Percentiles rank a stretch among this genome's conserved stretches.
Evolutionary conservation across 2,797 vertebrate species (phyloP).

Genomic region (Coregonus ussuriensis): DNA sequence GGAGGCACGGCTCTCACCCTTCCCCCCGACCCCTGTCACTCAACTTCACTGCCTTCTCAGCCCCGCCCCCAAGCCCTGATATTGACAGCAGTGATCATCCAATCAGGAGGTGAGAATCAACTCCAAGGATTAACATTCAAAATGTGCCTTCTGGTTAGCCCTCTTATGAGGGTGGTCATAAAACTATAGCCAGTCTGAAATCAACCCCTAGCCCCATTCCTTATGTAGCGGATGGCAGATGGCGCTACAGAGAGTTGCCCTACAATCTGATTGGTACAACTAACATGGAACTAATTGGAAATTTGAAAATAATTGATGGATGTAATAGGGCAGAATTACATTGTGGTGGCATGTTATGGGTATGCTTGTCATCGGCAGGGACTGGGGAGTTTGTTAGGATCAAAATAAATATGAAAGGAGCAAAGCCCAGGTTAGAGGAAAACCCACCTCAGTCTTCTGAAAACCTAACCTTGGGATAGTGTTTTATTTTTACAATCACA

Average conservation of each 20-base stretch:
- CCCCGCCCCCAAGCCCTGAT: constrained; percentile 74
- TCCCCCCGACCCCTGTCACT: constrained; percentile 75
- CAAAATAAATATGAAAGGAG: too few relatives aligned
- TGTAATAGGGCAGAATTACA: too few relatives aligned
- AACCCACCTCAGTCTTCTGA: too few relatives aligned
- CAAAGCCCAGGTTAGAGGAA: too few relatives aligned
- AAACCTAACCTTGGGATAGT: too few relatives aligned
- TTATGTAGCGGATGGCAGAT: neutral
- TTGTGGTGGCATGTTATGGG: too few relatives aligned
- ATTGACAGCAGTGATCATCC: constrained; percentile 77
- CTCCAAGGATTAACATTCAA: constrained; percentile 48
- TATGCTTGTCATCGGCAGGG: too few relatives aligned
- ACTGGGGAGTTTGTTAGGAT: too few relatives aligned
- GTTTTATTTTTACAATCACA: too few relatives aligned
- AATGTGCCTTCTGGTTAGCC: too few relatives aligned
- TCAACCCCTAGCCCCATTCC: neutral
- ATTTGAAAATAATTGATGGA: too few relatives aligned
- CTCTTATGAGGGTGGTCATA: neutral
- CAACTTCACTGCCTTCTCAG: constrained; percentile 78
- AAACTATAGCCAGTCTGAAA: neutral
- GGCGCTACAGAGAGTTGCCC: neutral
- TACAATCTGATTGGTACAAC: neutral
- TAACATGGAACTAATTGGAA: neutral
- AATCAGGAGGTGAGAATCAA: constrained; percentile 74
- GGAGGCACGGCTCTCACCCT: constrained; percentile 72